phyloP scores from a whole-genome alignment of 1,140 invertebrate species.

The Bombus superbus region DNA sequence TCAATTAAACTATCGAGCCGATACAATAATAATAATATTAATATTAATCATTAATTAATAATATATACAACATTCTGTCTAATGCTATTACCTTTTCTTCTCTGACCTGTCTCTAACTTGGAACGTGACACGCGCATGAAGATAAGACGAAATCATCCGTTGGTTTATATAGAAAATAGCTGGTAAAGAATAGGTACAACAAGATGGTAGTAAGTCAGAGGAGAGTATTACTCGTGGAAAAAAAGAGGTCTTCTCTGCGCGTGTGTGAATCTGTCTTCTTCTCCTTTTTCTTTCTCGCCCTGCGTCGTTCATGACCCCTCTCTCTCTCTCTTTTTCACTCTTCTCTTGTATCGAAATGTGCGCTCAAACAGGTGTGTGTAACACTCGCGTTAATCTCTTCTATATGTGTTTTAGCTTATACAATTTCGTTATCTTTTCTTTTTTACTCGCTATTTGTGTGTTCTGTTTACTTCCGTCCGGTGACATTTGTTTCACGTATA shows the following conservation, averaged over 20 bases:
- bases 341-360: neutral
- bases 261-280: neutral
- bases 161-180: conserved; percentile 8
- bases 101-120: conserved; percentile 68
- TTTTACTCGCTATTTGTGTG: conserved; percentile 6
- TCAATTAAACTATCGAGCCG: conserved; percentile 76
- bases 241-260: neutral
- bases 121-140: conserved; percentile 65
- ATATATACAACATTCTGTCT: conserved; percentile 77
- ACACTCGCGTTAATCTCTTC: neutral
- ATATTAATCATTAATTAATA: conserved; percentile 77
- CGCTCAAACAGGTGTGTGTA: neutral
- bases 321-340: neutral
- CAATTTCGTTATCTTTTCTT: conserved; percentile 9
- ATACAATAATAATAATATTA: conserved; percentile 75
- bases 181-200: conserved; percentile 5
- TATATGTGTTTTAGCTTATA: neutral
- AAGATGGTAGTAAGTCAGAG: neutral
- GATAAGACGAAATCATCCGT: conserved; percentile 17
- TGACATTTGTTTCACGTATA: neutral
- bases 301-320: neutral
- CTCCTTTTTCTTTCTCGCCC: neutral
- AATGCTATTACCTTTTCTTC: conserved; percentile 60
- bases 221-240: neutral
- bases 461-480: conserved; percentile 1